phyloP scores from a whole-genome alignment of 2,113 vertebrate species.

The Dromaius novaehollandiae region DNA sequence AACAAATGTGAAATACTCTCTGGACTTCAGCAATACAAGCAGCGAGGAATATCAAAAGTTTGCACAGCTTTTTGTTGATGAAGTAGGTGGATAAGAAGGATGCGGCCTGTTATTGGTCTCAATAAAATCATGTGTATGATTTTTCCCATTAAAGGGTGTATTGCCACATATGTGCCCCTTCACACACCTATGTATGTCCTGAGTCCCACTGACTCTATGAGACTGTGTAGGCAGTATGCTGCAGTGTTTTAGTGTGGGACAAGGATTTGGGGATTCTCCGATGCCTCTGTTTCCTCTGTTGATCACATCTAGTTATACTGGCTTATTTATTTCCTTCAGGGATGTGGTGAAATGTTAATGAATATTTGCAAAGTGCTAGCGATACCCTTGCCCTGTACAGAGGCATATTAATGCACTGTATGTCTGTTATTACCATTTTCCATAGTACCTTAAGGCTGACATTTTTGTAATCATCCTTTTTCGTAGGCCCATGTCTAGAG shows the following conservation, averaged over 20 bases:
- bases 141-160: background rate
- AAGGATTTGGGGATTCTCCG: background rate
- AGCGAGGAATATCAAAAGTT: constrained; percentile 79
- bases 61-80: constrained; percentile 62
- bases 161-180: fast-evolving
- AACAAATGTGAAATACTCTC: constrained; percentile 72
- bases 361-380: background rate
- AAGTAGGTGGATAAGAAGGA: constrained; percentile 69
- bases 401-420: background rate
- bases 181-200: background rate
- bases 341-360: background rate
- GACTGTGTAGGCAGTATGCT: background rate
- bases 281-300: background rate
- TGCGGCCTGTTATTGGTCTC: fast-evolving
- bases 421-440: background rate
- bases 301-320: background rate
- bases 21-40: constrained; percentile 70
- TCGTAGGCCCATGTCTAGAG: background rate
- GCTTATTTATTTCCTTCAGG: background rate
- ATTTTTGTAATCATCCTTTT: background rate
- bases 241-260: background rate
- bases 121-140: fast-evolving
- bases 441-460: background rate
- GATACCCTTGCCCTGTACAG: background rate
- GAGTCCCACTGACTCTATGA: background rate